phyloP scores from a whole-genome alignment of 1,140 invertebrate genomes.

The Latrodectus geometricus region DNA sequence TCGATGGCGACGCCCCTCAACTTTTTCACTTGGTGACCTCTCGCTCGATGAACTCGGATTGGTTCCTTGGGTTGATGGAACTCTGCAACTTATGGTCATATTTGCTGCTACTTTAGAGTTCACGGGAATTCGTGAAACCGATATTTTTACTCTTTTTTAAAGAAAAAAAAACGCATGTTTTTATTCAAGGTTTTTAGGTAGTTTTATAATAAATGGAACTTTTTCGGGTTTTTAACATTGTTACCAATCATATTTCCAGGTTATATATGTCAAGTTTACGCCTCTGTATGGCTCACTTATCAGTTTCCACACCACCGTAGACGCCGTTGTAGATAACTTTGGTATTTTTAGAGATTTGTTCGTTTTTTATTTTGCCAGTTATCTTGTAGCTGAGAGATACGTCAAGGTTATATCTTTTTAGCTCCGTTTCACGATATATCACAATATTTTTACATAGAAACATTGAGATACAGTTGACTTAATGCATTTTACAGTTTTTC shows the following conservation, averaged over 20 bases:
- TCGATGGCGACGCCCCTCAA: slow-evolving; percentile 59
- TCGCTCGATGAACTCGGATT: slow-evolving; percentile 18
- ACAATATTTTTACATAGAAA: not conserved
- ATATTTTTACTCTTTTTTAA: slow-evolving; percentile 41
- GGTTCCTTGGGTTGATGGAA: not conserved
- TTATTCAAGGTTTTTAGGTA: slow-evolving; percentile 29
- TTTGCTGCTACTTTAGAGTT: not conserved
- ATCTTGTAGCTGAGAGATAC: too few relatives aligned
- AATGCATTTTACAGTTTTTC: slow-evolving; percentile 20
- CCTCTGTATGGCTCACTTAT: not conserved
- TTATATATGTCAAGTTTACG: not conserved
- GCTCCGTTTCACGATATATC: too few relatives aligned
- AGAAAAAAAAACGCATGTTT: not conserved
- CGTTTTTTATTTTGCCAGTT: not conserved
- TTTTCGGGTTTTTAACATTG: not conserved
- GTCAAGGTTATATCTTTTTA: too few relatives aligned
- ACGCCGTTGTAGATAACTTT: not conserved
- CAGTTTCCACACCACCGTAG: not conserved
- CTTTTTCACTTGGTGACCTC: slow-evolving; percentile 29
- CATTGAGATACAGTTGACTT: not conserved
- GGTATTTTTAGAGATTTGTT: not conserved
- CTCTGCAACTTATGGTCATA: slow-evolving; percentile 1
- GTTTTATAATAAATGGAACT: slow-evolving; percentile 14
- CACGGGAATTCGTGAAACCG: not conserved
- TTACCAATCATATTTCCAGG: not conserved